phyloP scores from a whole-genome alignment of 2,888 invertebrate species.

The Thecophora atra region DNA sequence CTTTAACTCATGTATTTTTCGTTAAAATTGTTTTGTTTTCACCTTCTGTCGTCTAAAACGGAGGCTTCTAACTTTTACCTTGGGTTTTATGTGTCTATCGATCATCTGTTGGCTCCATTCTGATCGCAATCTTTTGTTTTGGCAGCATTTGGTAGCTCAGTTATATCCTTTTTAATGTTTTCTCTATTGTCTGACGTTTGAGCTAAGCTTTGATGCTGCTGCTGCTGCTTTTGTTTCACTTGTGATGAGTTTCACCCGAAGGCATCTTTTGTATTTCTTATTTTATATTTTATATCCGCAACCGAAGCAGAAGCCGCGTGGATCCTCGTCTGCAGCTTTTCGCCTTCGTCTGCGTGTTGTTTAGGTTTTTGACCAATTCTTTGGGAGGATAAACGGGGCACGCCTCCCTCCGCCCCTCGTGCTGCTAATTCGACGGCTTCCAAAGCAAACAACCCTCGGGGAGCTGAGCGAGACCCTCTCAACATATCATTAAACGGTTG shows the following conservation, averaged over 20 bases:
- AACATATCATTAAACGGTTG: constrained; percentile 65
- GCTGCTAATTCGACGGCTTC: neutral
- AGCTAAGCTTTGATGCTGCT: neutral
- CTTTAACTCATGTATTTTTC: neutral
- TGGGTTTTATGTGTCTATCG: too few species aligned
- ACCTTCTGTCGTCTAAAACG: too few species aligned
- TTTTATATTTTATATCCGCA: constrained; percentile 19
- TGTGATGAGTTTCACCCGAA: constrained; percentile 26
- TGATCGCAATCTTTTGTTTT: too few species aligned
- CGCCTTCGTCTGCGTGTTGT: neutral
- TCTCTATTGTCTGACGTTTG: neutral
- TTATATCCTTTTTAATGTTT: neutral
- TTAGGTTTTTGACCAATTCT: neutral
- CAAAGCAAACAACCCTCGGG: constrained; percentile 25
- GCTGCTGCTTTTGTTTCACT: constrained; percentile 28
- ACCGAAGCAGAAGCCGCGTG: neutral
- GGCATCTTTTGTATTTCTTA: constrained; percentile 30
- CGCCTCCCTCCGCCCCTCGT: neutral
- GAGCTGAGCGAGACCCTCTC: neutral
- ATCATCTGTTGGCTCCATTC: too few species aligned
- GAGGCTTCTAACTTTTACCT: neutral
- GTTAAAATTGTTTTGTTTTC: constrained; percentile 14
- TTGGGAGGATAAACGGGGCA: neutral
- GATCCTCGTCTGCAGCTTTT: constrained; percentile 11
- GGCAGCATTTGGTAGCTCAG: too few species aligned